A percentile compares a stretch with the other conserved stretches of the same genome.
phyloP scores from a whole-genome alignment of 1,140 invertebrate genomes.

The Lepidurus apus region DNA sequence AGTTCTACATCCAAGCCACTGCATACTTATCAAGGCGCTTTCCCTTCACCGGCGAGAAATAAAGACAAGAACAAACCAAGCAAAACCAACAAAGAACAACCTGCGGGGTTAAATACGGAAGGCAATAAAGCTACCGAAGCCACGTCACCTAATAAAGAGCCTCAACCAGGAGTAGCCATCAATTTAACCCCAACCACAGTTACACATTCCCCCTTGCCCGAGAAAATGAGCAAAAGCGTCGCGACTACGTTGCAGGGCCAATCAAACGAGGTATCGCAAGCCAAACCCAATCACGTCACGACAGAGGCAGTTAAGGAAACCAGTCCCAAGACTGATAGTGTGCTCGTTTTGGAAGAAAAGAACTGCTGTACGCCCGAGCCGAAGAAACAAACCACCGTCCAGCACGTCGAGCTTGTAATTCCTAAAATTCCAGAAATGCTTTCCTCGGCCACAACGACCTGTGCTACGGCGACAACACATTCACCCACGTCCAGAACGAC shows the following conservation, averaged over 20 bases:
- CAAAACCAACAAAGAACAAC: background rate
- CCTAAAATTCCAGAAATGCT: background rate
- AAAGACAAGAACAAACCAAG: background rate
- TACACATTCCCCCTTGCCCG: background rate
- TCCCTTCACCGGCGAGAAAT: background rate
- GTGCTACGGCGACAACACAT: background rate
- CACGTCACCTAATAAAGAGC: background rate
- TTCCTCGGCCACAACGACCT: background rate
- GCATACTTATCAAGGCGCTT: background rate
- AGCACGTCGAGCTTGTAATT: background rate
- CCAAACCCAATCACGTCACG: background rate
- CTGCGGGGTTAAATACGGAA: constrained; percentile 20
- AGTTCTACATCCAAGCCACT: background rate
- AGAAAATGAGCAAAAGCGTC: background rate
- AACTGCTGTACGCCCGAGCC: background rate
- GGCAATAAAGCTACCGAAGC: constrained; percentile 22
- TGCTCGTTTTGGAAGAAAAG: background rate
- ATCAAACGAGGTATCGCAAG: background rate
- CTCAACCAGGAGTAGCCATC: background rate
- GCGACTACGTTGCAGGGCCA: background rate
- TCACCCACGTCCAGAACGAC: background rate
- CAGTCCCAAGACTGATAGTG: background rate
- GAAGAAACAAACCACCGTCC: background rate
- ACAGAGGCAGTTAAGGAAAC: background rate
- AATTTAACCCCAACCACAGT: background rate